A percentile compares a stretch with the other conserved stretches of the same genome.
Evolutionary conservation across 2,888 invertebrate genomes (phyloP).

Genomic region (Emmelina monodactyla): DNA sequence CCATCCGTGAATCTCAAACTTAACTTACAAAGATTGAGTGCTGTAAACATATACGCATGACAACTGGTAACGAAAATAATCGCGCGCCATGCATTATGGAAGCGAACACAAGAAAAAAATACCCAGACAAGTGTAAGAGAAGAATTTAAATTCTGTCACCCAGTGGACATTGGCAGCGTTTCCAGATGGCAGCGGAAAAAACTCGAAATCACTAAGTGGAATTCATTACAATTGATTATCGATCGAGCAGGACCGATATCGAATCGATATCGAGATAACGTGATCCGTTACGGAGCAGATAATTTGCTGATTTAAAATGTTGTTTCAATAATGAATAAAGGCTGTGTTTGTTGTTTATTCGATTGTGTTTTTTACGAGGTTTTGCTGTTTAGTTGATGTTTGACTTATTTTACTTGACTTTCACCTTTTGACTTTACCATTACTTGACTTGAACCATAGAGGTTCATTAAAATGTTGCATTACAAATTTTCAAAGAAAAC

Average conservation of each 20-base stretch:
- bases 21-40: conserved; percentile 26
- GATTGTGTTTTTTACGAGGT: too few relatives aligned
- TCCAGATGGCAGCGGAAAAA: conserved; percentile 42
- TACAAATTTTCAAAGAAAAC: too few relatives aligned
- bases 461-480: too few relatives aligned
- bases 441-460: too few relatives aligned
- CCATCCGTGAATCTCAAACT: too few relatives aligned
- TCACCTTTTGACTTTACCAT: too few relatives aligned
- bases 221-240: conserved; percentile 50
- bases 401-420: too few relatives aligned
- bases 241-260: not conserved
- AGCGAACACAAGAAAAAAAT: conserved; percentile 41
- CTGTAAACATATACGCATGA: conserved; percentile 31
- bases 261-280: conserved; percentile 52
- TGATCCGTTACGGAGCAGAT: too few relatives aligned
- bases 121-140: conserved; percentile 55
- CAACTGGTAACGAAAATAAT: conserved; percentile 48
- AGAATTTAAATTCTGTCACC: conserved; percentile 65
- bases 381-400: too few relatives aligned
- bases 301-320: too few relatives aligned
- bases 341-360: too few relatives aligned
- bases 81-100: conserved; percentile 59
- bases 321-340: too few relatives aligned
- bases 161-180: conserved; percentile 55
- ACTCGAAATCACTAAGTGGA: conserved; percentile 38